Evolutionary conservation across 2,113 vertebrate species (phyloP).

Genomic region (Xiphias gladius): DNA sequence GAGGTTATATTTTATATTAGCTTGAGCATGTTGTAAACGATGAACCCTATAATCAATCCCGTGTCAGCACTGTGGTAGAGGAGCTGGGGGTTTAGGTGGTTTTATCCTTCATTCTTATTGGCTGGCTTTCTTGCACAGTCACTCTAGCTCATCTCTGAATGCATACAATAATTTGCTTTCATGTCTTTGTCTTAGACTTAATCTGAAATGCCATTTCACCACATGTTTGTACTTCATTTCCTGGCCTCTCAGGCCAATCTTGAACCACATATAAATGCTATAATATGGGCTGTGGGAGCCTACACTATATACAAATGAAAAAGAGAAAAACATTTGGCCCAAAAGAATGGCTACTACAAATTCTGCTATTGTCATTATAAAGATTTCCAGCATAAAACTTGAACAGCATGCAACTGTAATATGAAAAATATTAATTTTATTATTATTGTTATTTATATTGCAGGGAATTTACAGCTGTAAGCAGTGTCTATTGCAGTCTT

Average conservation of each 20-base stretch:
- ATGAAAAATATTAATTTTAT: slow-evolving; percentile 32
- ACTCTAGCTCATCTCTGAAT: neutral
- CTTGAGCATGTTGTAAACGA: neutral
- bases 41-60: neutral
- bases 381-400: neutral
- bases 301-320: neutral
- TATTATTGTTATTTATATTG: slow-evolving; percentile 19
- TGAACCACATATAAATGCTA: neutral
- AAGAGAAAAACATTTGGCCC: neutral
- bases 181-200: neutral
- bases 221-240: neutral
- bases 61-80: neutral
- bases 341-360: neutral
- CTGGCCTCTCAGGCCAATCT: neutral
- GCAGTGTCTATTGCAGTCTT: neutral
- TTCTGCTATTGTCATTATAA: neutral
- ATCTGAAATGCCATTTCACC: neutral
- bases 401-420: neutral
- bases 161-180: neutral
- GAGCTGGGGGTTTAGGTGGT: neutral
- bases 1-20: neutral
- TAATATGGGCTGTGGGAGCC: neutral
- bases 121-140: neutral
- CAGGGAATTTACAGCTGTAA: slow-evolving; percentile 18
- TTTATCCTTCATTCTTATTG: neutral